Base-by-base conservation (phyloP, 1,140 invertebrate species). In the Drosophila rufa region DNA sequence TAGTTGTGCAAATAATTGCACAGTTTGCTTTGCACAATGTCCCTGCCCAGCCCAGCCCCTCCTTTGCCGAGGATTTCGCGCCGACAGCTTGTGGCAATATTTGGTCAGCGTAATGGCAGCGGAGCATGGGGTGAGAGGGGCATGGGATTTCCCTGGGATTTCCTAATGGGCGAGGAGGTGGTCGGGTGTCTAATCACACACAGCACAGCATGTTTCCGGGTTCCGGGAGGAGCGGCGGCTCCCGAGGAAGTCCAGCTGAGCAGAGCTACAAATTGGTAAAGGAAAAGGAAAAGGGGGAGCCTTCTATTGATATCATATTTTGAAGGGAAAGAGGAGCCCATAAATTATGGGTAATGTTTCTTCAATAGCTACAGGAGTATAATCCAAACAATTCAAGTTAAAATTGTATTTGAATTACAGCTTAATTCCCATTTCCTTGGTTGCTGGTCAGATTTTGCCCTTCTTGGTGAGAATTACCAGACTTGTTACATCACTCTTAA, bases 1-100 rank as follows among this genome's bases (percentile, higher is more conserved):
- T 89, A 87, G 84, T 87, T 89, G 84, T 78, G 85, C 80, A 84
- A 87, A 87, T 89, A 89, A 78, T 89, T 87, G 84, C 84, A 86
- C 67, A 86, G 83, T 80, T 87, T 50, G 67, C 70, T 76, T 82
- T 51, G 71, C 71, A 45, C 40, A 55, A 46, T 66, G 60, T 36
- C 33, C 33, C 38, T 36, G 30, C 27, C 27, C 27, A 8, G 9
- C 33, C 33, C 27, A 8, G 9, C 33, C 33, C 33, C 45, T 27
- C 53, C 40, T 4, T 42, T 38, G 45, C 19, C 56, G 22, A 19
- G 46, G 19, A 57, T 50, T 73, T 45, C n/a, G 65, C 57, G 65
- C 57, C 62, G 73, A 40, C 80, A 87, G 65, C 80, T 77, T 83
- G 58, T 59, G 80, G 70, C 80, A 87, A 87, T 87, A 89, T 87